Conservation (phyloP, 2,888 invertebrate genomes). For the Tachystola acroxantha region DNA sequence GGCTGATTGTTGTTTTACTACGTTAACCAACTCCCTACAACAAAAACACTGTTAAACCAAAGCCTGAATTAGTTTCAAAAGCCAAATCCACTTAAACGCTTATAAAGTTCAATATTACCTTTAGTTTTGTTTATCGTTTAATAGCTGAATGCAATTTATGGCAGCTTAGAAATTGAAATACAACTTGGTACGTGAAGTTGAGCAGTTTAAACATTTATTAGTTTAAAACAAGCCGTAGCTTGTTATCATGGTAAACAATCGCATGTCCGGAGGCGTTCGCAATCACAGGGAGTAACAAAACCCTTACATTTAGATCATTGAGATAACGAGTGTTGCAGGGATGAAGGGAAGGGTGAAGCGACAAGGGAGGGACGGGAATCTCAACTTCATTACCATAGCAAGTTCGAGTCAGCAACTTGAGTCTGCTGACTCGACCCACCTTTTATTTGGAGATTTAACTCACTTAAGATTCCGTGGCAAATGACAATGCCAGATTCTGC, state of each 20-base stretch:
- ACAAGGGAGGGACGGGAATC: conserved; percentile 11
- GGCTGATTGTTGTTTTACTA: too few relatives aligned
- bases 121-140: conserved; percentile 19
- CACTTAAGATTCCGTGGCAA: conserved; percentile 58
- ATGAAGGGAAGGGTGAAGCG: background rate
- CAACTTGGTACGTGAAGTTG: conserved; percentile 13
- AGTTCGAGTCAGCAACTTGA: conserved; percentile 43
- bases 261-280: conserved; percentile 50
- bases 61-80: too few relatives aligned
- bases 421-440: conserved; percentile 59
- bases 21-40: too few relatives aligned
- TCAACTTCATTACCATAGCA: conserved; percentile 57
- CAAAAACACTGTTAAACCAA: too few relatives aligned
- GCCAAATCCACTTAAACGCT: background rate
- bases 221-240: conserved; percentile 24
- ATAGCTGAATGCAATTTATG: conserved; percentile 13
- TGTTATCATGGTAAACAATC: conserved; percentile 51
- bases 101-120: conserved; percentile 17
- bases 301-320: conserved; percentile 57
- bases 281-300: conserved; percentile 40
- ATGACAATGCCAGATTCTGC: too few relatives aligned
- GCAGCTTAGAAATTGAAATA: conserved; percentile 18
- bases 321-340: conserved; percentile 50
- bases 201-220: conserved; percentile 27
- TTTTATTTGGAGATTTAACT: conserved; percentile 73